Base-by-base conservation (phyloP, 1,140 invertebrate species). In the Lysiphlebus fabarum region DNA sequence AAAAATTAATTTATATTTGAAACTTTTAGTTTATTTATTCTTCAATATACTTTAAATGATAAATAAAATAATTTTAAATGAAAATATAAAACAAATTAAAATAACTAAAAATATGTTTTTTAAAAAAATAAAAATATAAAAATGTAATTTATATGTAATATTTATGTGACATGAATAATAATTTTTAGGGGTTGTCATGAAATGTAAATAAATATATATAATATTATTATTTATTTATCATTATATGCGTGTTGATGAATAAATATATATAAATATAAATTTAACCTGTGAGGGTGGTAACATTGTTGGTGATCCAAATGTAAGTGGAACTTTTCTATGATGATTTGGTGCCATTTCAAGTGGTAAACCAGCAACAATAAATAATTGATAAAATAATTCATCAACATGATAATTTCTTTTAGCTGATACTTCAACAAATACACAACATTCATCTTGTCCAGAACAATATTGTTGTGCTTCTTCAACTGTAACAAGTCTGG, bases 261-360 rank as follows among this genome's bases (percentile, higher is more conserved):
- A 4, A 26, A 26, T 26, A 26, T 26, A 26, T 26, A 56, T 37
- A 45, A 37, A 11, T 10, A 43, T 10, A 51, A 53, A 56, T 14
- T 42, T 61, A 62, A 83, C 85, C 64, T 86, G 84, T 0, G 86
- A 85, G 0, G 87, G 86, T 40, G 78, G 77, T 50, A 89, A 72
- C 8, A 87, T 87, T 55, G 86, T 88, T 0, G 87, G 87, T 41
- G 86, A 86, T 4, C 87, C 87, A 61, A 88, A 88, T 4, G 84
- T 71, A 47, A 75, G 61, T 75, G 14, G 87, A 82, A 71, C 85
- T 85, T 86, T 81, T 65, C 88, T 86, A 72, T 93, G 90, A 68
- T 90, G 87, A 68, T 91, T 91, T 0, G 91, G 90, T n/a, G 90
- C 90, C 91, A 93, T 93, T 79, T 93, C 91, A 66, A 89, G 73